These are phyloP conservation scores for Drosophila dunni DNA, from an alignment of 1,140 invertebrate species.

Conservation along the genomic window DNA sequence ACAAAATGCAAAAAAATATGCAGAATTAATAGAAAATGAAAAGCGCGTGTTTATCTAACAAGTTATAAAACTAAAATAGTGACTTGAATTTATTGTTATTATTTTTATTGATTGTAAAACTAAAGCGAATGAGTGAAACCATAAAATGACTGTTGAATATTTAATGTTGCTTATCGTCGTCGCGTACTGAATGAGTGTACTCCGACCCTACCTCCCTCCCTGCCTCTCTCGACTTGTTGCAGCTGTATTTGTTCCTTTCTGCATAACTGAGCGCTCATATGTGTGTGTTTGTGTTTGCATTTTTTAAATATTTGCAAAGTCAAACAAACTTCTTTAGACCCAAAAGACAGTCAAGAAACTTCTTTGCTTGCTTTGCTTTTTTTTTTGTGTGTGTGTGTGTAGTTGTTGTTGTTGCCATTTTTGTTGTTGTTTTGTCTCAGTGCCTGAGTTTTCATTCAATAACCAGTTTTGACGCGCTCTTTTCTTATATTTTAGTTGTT, in stretches of 20 bases:
- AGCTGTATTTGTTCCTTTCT: constrained; percentile 38
- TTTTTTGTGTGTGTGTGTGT: constrained; percentile 39
- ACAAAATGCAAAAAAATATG: constrained; percentile 26
- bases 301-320: constrained; percentile 71
- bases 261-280: constrained; percentile 2
- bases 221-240: constrained; percentile 7
- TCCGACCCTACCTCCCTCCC: not conserved
- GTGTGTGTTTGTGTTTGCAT: constrained; percentile 54
- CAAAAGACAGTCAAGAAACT: constrained; percentile 63
- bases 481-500: constrained; percentile 39
- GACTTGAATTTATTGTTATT: constrained; percentile 25
- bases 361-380: constrained; percentile 58
- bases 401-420: constrained; percentile 64
- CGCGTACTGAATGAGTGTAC: constrained; percentile 1
- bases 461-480: constrained; percentile 75
- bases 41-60: constrained; percentile 36
- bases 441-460: constrained; percentile 79
- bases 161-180: constrained; percentile 16
- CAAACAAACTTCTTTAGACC: constrained; percentile 5
- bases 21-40: constrained; percentile 24
- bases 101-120: constrained; percentile 16
- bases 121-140: constrained; percentile 23
- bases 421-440: constrained; percentile 50
- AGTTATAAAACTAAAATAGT: constrained; percentile 21
- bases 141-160: constrained; percentile 26